Conservation (phyloP, 2,113 vertebrate genomes). For the Tachysurus vachellii region DNA sequence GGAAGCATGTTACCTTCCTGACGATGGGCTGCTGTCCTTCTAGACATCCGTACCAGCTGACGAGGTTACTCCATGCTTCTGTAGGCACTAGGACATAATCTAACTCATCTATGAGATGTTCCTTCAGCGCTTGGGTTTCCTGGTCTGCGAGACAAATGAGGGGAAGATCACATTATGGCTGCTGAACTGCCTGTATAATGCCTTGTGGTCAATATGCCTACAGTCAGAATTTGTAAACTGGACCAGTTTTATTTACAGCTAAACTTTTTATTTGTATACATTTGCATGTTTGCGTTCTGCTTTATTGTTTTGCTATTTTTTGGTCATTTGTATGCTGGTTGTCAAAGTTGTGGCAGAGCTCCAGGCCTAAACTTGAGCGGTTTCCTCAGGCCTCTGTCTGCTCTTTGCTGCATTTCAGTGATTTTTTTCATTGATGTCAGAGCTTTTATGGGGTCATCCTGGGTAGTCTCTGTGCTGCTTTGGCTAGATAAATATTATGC, state of each 20-base stretch:
- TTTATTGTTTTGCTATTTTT: too few species aligned
- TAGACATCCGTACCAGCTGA: constrained; percentile 87
- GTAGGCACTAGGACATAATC: constrained; percentile 93
- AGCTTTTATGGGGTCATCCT: too few species aligned
- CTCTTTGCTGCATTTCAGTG: too few species aligned
- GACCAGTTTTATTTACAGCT: not conserved
- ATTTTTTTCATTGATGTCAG: too few species aligned
- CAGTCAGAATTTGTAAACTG: not conserved
- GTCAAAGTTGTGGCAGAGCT: too few species aligned
- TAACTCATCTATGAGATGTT: constrained; percentile 92
- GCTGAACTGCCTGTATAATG: not conserved
- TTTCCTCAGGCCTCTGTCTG: too few species aligned
- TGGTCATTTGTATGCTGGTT: too few species aligned
- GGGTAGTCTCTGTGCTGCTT: too few species aligned
- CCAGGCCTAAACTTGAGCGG: too few species aligned
- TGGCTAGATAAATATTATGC: not conserved
- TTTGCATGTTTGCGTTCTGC: not conserved
- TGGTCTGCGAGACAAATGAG: constrained; percentile 73
- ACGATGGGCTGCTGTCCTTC: constrained; percentile 89
- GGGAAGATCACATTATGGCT: not conserved
- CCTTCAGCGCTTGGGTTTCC: constrained; percentile 86
- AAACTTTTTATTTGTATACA: not conserved
- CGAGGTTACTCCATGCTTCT: constrained; percentile 90
- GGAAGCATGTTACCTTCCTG: constrained; percentile 80
- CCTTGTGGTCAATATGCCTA: not conserved